Evolutionary conservation across 2,888 invertebrate genomes (phyloP).

Genomic region (Clostera curtula): DNA sequence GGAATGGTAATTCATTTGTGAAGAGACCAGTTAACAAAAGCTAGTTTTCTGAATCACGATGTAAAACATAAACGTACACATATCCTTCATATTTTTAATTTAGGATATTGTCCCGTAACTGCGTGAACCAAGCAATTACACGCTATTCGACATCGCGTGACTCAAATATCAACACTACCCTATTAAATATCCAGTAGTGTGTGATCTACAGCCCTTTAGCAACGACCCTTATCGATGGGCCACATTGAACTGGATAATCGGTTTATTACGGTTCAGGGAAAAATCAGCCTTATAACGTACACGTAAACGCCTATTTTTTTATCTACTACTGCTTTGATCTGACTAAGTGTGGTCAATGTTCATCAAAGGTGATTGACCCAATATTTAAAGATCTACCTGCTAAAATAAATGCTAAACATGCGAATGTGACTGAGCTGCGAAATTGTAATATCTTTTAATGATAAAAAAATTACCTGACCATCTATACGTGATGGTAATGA

Average conservation of each 20-base stretch:
- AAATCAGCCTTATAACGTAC: slow-evolving; percentile 20
- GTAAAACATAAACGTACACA: too few relatives aligned
- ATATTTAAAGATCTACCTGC: slow-evolving; percentile 25
- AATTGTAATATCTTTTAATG: too few relatives aligned
- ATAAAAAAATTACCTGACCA: too few relatives aligned
- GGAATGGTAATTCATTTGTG: too few relatives aligned
- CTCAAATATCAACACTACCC: slow-evolving; percentile 34
- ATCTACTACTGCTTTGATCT: slow-evolving; percentile 10
- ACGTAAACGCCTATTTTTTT: slow-evolving; percentile 17
- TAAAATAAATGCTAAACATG: too few relatives aligned
- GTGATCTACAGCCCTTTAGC: slow-evolving; percentile 19
- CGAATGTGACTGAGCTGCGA: too few relatives aligned
- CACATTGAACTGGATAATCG: slow-evolving; percentile 17
- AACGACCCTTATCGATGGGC: slow-evolving; percentile 11
- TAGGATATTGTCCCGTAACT: too few relatives aligned
- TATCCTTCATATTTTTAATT: too few relatives aligned
- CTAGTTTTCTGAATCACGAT: too few relatives aligned
- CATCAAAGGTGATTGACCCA: slow-evolving; percentile 37
- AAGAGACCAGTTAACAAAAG: too few relatives aligned
- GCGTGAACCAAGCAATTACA: too few relatives aligned
- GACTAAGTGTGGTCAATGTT: slow-evolving; percentile 24
- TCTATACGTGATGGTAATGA: too few relatives aligned
- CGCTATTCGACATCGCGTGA: slow-evolving; percentile 31
- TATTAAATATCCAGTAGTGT: slow-evolving; percentile 20
- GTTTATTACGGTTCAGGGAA: slow-evolving; percentile 12